These are phyloP conservation scores for Vespertilio murinus DNA, from an alignment of 2,797 vertebrate species.

Conservation along the genomic window DNA sequence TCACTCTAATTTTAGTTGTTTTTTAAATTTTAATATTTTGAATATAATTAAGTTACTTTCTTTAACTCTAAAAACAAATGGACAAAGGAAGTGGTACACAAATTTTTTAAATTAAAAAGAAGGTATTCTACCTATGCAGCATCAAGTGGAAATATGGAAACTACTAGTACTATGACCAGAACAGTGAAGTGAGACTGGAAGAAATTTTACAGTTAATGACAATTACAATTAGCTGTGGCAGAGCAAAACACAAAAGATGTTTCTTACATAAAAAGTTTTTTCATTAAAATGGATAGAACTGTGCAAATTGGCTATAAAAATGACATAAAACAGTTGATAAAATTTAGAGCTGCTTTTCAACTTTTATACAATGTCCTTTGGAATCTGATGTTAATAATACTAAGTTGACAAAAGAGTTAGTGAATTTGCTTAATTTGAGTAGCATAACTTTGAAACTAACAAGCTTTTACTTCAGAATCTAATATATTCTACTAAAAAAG, in stretches of 20 bases:
- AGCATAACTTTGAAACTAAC: neutral
- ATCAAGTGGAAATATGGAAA: neutral
- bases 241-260: slow-evolving; percentile 1
- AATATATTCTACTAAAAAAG: neutral
- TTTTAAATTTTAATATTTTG: neutral
- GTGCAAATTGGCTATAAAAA: slow-evolving; percentile 29
- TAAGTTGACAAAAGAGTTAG: neutral
- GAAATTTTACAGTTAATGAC: neutral
- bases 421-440: neutral
- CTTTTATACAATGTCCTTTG: neutral
- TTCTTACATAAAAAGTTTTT: neutral
- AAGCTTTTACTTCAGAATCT: slow-evolving; percentile 8
- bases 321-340: neutral
- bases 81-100: neutral
- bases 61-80: neutral
- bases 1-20: neutral
- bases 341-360: slow-evolving; percentile 20
- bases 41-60: neutral
- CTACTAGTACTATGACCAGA: neutral
- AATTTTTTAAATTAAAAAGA: neutral
- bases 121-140: neutral
- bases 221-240: neutral
- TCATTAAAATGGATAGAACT: neutral
- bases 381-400: neutral
- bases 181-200: neutral